Evolutionary conservation across 2,888 invertebrate genomes (phyloP).

Genomic region (Eupithecia tripunctaria): DNA sequence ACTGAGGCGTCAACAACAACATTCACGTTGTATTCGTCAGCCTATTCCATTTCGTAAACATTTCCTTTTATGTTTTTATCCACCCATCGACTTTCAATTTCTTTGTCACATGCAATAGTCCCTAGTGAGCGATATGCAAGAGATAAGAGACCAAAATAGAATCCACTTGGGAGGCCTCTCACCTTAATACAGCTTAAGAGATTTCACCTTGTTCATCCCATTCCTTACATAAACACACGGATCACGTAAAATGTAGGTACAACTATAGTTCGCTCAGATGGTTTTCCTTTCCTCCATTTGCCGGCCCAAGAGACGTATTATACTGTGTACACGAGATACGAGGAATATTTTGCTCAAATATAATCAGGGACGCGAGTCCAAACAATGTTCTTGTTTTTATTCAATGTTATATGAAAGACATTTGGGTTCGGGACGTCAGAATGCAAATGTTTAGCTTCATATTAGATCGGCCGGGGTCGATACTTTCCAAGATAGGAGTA

Average conservation of each 20-base stretch:
- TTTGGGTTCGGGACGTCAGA: constrained; percentile 55
- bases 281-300: constrained; percentile 80
- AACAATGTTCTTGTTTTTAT: constrained; percentile 79
- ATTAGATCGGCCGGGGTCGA: constrained; percentile 67
- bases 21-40: constrained; percentile 34
- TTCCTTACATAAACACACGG: constrained; percentile 67
- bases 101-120: constrained; percentile 59
- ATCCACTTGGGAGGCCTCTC: constrained; percentile 73
- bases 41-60: constrained; percentile 52
- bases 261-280: constrained; percentile 59
- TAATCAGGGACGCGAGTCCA: constrained; percentile 80
- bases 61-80: constrained; percentile 62
- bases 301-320: constrained; percentile 82
- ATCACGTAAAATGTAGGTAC: constrained; percentile 75
- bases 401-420: constrained; percentile 66
- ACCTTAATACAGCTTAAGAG: constrained; percentile 79
- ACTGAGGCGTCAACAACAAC: constrained; percentile 32
- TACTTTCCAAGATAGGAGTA: constrained; percentile 52
- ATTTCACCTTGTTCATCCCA: constrained; percentile 77
- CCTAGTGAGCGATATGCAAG: constrained; percentile 65
- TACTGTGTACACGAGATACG: constrained; percentile 77
- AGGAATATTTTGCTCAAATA: constrained; percentile 82
- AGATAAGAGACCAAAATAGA: constrained; percentile 64
- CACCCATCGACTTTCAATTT: constrained; percentile 71
- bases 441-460: constrained; percentile 78